Conservation (phyloP, 1,140 invertebrate genomes). For the Condylostylus longicornis region DNA sequence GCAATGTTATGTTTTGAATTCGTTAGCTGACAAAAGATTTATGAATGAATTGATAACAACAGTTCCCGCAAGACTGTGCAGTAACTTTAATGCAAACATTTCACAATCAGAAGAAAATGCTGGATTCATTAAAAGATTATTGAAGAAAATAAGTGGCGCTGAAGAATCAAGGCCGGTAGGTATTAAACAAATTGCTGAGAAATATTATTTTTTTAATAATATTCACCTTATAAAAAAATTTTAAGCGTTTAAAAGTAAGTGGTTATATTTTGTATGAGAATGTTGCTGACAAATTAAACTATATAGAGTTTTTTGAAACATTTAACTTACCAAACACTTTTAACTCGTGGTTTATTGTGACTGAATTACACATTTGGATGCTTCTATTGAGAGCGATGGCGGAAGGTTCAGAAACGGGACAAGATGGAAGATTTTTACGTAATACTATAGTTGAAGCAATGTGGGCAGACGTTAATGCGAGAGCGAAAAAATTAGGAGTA, state of each 20-base stretch:
- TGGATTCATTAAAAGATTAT: no score
- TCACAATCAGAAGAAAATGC: no score
- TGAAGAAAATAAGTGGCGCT: no score
- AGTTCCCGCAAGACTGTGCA: no score
- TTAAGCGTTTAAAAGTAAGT: slow-evolving; percentile 40
- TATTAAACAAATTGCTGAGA: no score
- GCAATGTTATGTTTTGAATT: no score
- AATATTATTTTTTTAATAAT: no score
- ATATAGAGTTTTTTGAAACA: slow-evolving; percentile 44
- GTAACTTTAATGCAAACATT: no score
- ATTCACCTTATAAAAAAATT: no score
- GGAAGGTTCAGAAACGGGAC: slow-evolving; percentile 40
- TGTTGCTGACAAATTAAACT: slow-evolving; percentile 44
- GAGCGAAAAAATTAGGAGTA: slow-evolving; percentile 58
- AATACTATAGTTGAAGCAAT: slow-evolving; percentile 59
- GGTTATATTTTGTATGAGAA: slow-evolving; percentile 47
- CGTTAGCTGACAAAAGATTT: no score
- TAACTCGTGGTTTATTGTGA: slow-evolving; percentile 67
- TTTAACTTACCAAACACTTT: slow-evolving; percentile 63
- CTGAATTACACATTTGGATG: slow-evolving; percentile 76
- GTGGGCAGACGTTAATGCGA: slow-evolving; percentile 62
- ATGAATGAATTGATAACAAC: no score
- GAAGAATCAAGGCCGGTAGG: no score
- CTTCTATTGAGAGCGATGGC: slow-evolving; percentile 58
- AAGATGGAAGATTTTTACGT: slow-evolving; percentile 51